Base-by-base conservation (phyloP, 64 coral and sea anemone species). In the Montipora foliosa region DNA sequence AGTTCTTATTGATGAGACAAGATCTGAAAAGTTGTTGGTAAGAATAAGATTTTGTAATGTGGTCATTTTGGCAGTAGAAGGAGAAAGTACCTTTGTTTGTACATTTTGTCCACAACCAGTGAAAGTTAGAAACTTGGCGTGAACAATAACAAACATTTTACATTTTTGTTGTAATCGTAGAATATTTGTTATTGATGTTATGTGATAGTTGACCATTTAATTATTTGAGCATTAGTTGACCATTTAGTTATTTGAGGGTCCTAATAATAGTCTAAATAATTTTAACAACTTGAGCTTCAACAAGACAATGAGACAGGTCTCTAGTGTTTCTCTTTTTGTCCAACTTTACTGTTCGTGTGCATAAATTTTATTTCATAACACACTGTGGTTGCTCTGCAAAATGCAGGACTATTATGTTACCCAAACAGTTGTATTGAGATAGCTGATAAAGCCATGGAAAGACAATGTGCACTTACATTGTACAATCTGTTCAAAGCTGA, bases 1-100 rank as follows among this genome's bases (percentile, higher is more conserved):
- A 24, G 75, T 83, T 20, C 75, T 79, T 52, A 97, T 97, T 92
- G 89, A 97, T 47, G 92, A 97, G 64, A 89, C 89, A 14, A 95
- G 69, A 79, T 78, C 89, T 72, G 95, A 75, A 44, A 91, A 58
- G 75, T 73, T 97, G n/a, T 21, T 69, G 83, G 95, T 94, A 94
- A 82, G 20, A 70, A 10, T 50, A 37, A 37, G 37, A 37, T 71
- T 69, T 8, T 47, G 4, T 5, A 1, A 4, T 5, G 12, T 61
- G 10, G 4, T 45, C 3, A 2, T 37, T 37, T 37, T 37, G 29
- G 29, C 29, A 1, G 1, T 37, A 37, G 1, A 64, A 6, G 60
- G 60, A 15, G 61, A 64, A 64, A 15, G 13, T 12, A 29, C 29
- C 29, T 29, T 1, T 29, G 29, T 29, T 29, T 29, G 29, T 29